Base-by-base conservation (phyloP, 2,797 vertebrate species). In the Tapirus indicus region DNA sequence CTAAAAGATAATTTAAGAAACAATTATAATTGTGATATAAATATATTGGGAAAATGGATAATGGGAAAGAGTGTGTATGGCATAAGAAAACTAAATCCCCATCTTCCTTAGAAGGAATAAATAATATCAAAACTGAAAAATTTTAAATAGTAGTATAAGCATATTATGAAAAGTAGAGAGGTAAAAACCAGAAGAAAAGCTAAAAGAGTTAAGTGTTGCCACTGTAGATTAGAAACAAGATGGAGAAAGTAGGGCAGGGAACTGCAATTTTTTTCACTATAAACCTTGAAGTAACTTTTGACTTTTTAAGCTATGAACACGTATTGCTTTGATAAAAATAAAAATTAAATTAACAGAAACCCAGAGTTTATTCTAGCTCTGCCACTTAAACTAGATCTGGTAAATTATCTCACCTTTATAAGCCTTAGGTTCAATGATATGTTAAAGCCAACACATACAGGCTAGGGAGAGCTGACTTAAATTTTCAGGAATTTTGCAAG, bases 1-100 rank as follows among this genome's bases (percentile, higher is more conserved):
- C 7, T 83, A 32, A 77, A 91, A 83, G 77, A 66, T 38, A 88
- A 92, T 52, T 92, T 77, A 52, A 87, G 32, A 95, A 86, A 77
- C 64, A 95, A 49, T 66, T n/a, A 16, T 78, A 85, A 85, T 13
- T 82, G 21, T 54, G 77, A 82, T 68, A 68, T 92, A 95, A 78
- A 49, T 41, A 91, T n/a, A n/a, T 9, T n/a, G 16, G 32, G 47
- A 88, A 92, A 68, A 77, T 13, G 17, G 11, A 21, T 12, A 75
- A 79, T 88, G n/a, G 13, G 25, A 58, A 60, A 94, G 18, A 66
- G 25, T 56, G 27, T 41, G 9, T 60, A 69, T 88, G 52, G 16
- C n/a, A 25, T 52, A 69, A 91, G 29, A 89, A 68, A 89, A 52
- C 60, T 90, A 94, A 79, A 87, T 90, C 32, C 44, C 72, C n/a